phyloP scores from a whole-genome alignment of 2,888 invertebrate species.

The Trichopoda pennipes region DNA sequence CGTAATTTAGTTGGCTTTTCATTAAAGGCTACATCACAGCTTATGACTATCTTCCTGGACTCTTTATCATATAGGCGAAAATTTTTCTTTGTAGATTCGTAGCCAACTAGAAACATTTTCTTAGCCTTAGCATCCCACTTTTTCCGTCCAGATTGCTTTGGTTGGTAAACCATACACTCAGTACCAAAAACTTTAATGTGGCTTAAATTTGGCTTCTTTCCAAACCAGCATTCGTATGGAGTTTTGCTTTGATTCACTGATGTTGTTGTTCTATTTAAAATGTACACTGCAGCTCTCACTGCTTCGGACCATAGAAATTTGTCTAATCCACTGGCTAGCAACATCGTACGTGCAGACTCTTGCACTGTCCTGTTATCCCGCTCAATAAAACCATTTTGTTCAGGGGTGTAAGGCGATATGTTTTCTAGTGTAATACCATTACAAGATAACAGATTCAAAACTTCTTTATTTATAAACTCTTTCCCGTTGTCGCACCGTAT shows the following conservation, averaged over 20 bases:
- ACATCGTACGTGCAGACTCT: constrained; percentile 60
- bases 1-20: constrained; percentile 31
- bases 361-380: constrained; percentile 48
- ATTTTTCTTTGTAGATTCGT: constrained; percentile 46
- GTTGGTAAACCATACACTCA: constrained; percentile 53
- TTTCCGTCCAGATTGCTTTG: constrained; percentile 50
- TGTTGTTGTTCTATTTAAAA: constrained; percentile 72
- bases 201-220: constrained; percentile 64
- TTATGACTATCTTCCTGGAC: constrained; percentile 22
- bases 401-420: constrained; percentile 55
- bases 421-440: constrained; percentile 46
- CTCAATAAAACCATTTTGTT: constrained; percentile 46
- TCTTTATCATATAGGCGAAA: constrained; percentile 38
- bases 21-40: constrained; percentile 54
- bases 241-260: constrained; percentile 23
- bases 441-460: not conserved
- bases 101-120: constrained; percentile 54
- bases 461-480: constrained; percentile 48
- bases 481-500: constrained; percentile 37
- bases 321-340: constrained; percentile 62
- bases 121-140: constrained; percentile 50
- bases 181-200: constrained; percentile 62
- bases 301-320: constrained; percentile 78
- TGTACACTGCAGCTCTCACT: constrained; percentile 74
- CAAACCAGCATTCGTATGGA: constrained; percentile 57